Base-by-base conservation (phyloP, 2,888 invertebrate species). In the Empis stercorea region DNA sequence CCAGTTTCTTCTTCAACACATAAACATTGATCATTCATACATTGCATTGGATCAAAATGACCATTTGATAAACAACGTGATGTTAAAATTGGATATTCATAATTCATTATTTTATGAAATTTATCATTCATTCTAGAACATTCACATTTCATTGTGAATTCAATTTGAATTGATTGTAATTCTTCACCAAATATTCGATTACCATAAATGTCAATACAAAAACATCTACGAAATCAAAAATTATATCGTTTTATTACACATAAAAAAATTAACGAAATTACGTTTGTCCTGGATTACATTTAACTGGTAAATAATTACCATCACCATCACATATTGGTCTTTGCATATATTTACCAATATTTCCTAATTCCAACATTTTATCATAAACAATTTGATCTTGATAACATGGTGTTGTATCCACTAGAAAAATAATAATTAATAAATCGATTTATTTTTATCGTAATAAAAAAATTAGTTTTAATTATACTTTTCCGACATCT, bases 201-300 rank as follows among this genome's bases (percentile, higher is more conserved):
- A 0, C 83, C 82, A 3, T 74, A 64, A 47, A 75, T 73, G 15
- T 76, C 73, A 14, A 77, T 72, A 55, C 82, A 82, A 59, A 77
- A 80, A 59, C 81, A 81, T 43, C 81, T 82, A 61, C 3, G 66
- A 65, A 46, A 46, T 32, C 30, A 13, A 30, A 30, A 30, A 30
- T 2, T 30, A 9, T 5, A n/a, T 32, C 13, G 4, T 32, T 32
- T 32, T 32, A 5, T 32, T n/a, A n/a, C n/a, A n/a, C n/a, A n/a
- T n/a, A n/a, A n/a, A n/a, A n/a, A n/a, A n/a, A n/a, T n/a, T n/a
- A 14, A 9, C 46, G 11, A 2, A 64, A 73, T 71, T 71, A 83
- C 83, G 79, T 75, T 54, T 81, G 79, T 15, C 79, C 79, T 1
- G 79, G 77, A 15, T 79, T 73, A 56, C 84, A 84, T 52, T 75